These are phyloP conservation scores for Piscicola geometra DNA, from an alignment of 2,888 invertebrate genomes.

Conservation along the genomic window DNA sequence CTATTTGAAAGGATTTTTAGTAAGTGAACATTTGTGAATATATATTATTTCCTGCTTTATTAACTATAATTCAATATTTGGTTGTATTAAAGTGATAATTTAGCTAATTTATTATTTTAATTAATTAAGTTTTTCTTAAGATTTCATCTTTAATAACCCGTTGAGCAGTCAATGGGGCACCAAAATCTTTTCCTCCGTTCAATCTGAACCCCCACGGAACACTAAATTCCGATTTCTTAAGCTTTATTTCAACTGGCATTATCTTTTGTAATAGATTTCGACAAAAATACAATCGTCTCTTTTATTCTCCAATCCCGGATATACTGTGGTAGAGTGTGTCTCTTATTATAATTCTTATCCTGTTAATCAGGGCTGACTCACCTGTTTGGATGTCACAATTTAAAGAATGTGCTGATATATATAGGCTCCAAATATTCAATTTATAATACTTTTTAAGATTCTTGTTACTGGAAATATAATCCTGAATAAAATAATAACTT, in stretches of 20 bases:
- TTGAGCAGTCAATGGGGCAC: constrained; percentile 52
- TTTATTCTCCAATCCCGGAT: background rate
- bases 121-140: background rate
- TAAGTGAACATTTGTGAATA: background rate
- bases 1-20: constrained; percentile 42
- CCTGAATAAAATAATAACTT: too few species aligned
- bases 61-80: background rate
- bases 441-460: too few species aligned
- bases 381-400: constrained; percentile 5
- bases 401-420: background rate
- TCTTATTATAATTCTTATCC: background rate
- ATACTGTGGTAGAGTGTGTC: background rate
- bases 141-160: constrained; percentile 46
- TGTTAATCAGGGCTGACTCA: constrained; percentile 9
- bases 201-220: constrained; percentile 57
- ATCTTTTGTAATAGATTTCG: background rate
- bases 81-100: background rate
- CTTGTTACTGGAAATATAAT: too few species aligned
- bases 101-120: constrained; percentile 14
- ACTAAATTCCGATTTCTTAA: constrained; percentile 40
- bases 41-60: too few species aligned
- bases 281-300: background rate
- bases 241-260: constrained; percentile 32
- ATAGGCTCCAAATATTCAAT: too few species aligned
- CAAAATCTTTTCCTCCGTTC: constrained; percentile 56